Evolutionary conservation across 2,888 invertebrate genomes (phyloP).

Genomic region (Neocrepidodera transversa): DNA sequence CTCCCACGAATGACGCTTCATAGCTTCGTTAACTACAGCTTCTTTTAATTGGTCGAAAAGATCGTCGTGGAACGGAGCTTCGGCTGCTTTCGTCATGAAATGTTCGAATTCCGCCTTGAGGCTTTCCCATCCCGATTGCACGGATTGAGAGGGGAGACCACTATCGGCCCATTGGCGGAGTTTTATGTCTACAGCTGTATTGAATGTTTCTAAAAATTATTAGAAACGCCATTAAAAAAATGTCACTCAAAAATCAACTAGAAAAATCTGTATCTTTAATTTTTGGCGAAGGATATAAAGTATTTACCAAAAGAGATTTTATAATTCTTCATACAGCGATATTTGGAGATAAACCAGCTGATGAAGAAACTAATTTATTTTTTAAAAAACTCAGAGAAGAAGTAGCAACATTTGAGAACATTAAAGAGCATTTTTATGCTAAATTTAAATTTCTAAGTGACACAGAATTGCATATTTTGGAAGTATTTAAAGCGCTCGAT

Average conservation of each 20-base stretch:
- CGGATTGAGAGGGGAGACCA: slow-evolving; percentile 83
- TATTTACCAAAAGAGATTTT: slow-evolving; percentile 28
- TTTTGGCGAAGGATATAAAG: slow-evolving; percentile 10
- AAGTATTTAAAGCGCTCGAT: slow-evolving; percentile 34
- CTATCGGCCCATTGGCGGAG: slow-evolving; percentile 96
- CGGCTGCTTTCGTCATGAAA: slow-evolving; percentile 71
- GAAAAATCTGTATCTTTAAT: slow-evolving; percentile 21
- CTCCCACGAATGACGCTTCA: slow-evolving; percentile 92
- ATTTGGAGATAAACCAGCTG: slow-evolving; percentile 31
- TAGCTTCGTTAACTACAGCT: slow-evolving; percentile 87
- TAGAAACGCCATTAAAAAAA: slow-evolving; percentile 7
- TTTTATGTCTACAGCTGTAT: slow-evolving; percentile 91
- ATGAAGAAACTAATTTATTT: slow-evolving; percentile 29
- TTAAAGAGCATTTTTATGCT: slow-evolving; percentile 17
- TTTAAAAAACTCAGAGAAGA: slow-evolving; percentile 25
- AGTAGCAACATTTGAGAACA: slow-evolving; percentile 10
- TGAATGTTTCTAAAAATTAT: slow-evolving; percentile 76
- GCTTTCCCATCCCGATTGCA: slow-evolving; percentile 87
- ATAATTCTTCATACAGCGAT: slow-evolving; percentile 30
- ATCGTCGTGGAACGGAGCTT: slow-evolving; percentile 79
- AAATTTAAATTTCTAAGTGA: slow-evolving; percentile 30
- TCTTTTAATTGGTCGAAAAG: slow-evolving; percentile 90
- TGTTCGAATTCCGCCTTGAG: slow-evolving; percentile 75
- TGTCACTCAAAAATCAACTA: slow-evolving; percentile 8
- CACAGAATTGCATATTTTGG: slow-evolving; percentile 33